Evolutionary conservation across 2,888 invertebrate species (phyloP).

Genomic region (Salpingus planirostris): DNA sequence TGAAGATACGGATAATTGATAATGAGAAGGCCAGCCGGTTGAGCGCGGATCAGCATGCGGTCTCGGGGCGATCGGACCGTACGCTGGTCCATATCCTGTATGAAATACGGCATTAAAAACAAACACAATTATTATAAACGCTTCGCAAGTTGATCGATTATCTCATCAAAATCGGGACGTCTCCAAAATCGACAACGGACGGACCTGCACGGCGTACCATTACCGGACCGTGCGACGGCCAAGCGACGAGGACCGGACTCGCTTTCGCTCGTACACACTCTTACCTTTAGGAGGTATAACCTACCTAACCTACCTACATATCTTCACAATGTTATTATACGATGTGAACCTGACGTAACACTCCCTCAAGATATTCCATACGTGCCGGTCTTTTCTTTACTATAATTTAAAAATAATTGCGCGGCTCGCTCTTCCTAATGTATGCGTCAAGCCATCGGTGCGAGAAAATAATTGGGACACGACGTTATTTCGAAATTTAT

Average conservation of each 20-base stretch:
- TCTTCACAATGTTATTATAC: too few relatives aligned
- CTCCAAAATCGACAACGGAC: too few relatives aligned
- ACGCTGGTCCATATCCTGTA: slow-evolving; percentile 15
- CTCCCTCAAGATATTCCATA: slow-evolving; percentile 11
- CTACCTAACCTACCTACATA: too few relatives aligned
- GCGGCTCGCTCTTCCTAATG: slow-evolving; percentile 34
- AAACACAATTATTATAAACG: slow-evolving; percentile 18
- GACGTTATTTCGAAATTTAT: slow-evolving; percentile 41
- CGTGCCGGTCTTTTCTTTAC: slow-evolving; percentile 10
- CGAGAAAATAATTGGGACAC: slow-evolving; percentile 44
- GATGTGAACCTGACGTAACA: slow-evolving; percentile 3
- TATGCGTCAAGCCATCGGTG: slow-evolving; percentile 41
- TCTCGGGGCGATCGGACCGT: slow-evolving; percentile 15
- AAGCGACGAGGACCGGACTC: too few relatives aligned
- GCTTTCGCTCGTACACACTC: too few relatives aligned
- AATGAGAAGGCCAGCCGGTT: slow-evolving; percentile 27
- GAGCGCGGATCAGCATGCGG: slow-evolving; percentile 20
- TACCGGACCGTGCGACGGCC: too few relatives aligned
- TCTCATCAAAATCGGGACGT: too few relatives aligned
- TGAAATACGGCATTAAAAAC: slow-evolving; percentile 15
- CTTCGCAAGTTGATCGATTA: slow-evolving; percentile 16
- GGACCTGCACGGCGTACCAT: too few relatives aligned
- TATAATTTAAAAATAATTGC: slow-evolving; percentile 36
- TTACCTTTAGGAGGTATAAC: too few relatives aligned
- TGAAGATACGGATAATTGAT: slow-evolving; percentile 37